A percentile compares a stretch with the other conserved stretches of the same genome.
Conservation (phyloP, 35 echinoderm and acorn worm genomes). For the Strongylocentrotus purpuratus region DNA sequence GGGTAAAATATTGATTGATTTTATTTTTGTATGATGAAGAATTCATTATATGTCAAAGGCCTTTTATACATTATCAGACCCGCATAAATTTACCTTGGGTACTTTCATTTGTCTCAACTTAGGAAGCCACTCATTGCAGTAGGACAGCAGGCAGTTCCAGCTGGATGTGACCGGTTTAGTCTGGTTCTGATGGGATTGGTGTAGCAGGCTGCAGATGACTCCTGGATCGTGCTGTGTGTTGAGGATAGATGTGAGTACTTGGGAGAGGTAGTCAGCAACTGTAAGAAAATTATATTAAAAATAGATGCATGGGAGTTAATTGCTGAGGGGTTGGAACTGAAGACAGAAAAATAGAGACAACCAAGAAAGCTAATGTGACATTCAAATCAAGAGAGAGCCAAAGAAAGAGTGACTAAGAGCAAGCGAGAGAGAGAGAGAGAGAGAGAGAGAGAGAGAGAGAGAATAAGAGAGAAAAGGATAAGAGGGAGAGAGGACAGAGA, state of each 20-base stretch:
- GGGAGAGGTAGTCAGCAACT: constrained; percentile 33
- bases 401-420: too few relatives aligned
- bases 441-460: not conserved
- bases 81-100: not conserved
- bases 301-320: not conserved
- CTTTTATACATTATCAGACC: too few relatives aligned
- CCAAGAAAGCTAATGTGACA: not conserved
- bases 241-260: not conserved
- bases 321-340: not conserved
- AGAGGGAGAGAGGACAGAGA: too few relatives aligned
- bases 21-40: too few relatives aligned
- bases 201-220: not conserved
- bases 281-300: not conserved
- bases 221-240: constrained; percentile 25
- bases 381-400: not conserved
- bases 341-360: not conserved
- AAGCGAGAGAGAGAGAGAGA: not conserved
- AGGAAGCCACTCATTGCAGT: constrained; percentile 28
- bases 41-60: too few relatives aligned
- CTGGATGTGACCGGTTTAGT: not conserved
- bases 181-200: not conserved
- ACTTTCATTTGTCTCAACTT: not conserved
- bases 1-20: too few relatives aligned
- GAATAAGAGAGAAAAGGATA: too few relatives aligned
- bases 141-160: constrained; percentile 18